Evolutionary conservation across 2,797 vertebrate species (phyloP).

Genomic region (Acropternis orthonyx): DNA sequence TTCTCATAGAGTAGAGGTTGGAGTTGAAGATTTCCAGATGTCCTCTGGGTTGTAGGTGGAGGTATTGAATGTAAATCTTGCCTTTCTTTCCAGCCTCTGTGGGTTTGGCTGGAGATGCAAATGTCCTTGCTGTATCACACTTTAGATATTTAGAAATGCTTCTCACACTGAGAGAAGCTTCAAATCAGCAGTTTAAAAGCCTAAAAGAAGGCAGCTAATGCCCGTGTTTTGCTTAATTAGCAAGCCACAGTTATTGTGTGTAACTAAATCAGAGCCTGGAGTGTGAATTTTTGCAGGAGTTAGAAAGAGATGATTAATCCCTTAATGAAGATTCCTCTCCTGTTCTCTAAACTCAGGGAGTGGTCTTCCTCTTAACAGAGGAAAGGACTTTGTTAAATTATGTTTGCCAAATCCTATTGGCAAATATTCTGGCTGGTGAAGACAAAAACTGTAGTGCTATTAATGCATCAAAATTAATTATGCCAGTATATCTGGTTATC

Average conservation of each 20-base stretch:
- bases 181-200: conserved; percentile 3
- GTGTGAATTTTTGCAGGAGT: conserved; percentile 27
- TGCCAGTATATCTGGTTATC: conserved; percentile 55
- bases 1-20: background rate
- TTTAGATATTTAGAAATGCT: conserved; percentile 12
- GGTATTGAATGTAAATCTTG: background rate
- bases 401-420: background rate
- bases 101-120: conserved; percentile 12
- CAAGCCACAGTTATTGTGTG: background rate
- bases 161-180: background rate
- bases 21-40: conserved; percentile 30
- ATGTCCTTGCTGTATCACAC: background rate
- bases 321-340: background rate
- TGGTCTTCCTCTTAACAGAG: background rate
- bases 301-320: conserved; percentile 13
- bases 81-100: background rate
- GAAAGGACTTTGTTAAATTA: background rate
- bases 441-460: conserved; percentile 27
- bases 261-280: conserved; percentile 27
- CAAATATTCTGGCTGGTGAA: background rate
- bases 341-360: background rate
- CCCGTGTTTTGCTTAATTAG: conserved; percentile 13
- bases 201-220: background rate
- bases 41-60: background rate
- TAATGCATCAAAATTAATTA: conserved; percentile 52